Percentiles rank a stretch among this genome's conserved stretches.
These are phyloP conservation scores for Paramormyrops kingsleyae DNA, from an alignment of 2,113 vertebrate genomes.

Conservation along the genomic window DNA sequence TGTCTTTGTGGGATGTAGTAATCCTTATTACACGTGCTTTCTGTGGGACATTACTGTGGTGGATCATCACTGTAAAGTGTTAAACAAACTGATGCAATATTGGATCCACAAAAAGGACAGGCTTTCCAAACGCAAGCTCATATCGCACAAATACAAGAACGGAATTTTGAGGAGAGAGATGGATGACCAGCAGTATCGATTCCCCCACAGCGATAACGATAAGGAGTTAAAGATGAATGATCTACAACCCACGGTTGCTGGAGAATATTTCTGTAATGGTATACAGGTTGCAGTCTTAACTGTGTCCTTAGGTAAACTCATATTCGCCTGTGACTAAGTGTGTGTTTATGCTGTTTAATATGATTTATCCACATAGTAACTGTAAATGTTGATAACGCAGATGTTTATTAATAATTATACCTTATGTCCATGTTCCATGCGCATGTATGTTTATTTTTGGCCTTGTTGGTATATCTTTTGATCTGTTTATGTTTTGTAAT, in stretches of 20 bases:
- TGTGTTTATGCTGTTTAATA: not conserved
- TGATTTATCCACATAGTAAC: not conserved
- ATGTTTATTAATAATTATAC: not conserved
- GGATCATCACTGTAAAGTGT: constrained; percentile 38
- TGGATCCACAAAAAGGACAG: constrained; percentile 31
- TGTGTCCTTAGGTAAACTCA: constrained; percentile 31
- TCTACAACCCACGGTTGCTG: constrained; percentile 41
- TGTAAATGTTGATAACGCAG: not conserved
- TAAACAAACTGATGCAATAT: constrained; percentile 26
- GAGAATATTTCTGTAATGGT: constrained; percentile 47
- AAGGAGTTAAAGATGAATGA: constrained; percentile 41
- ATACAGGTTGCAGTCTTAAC: constrained; percentile 26
- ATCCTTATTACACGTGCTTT: not conserved
- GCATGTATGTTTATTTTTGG: not conserved
- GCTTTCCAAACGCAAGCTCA: constrained; percentile 6
- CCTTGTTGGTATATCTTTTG: not conserved
- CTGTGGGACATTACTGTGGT: constrained; percentile 42
- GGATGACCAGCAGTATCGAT: constrained; percentile 22
- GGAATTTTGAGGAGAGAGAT: constrained; percentile 30
- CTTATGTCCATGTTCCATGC: not conserved
- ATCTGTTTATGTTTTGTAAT: not conserved
- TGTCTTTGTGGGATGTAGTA: constrained; percentile 5
- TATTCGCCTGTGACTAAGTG: not conserved
- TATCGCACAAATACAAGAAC: constrained; percentile 46
- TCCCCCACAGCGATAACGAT: constrained; percentile 24